Conservation (phyloP, 2,888 invertebrate genomes). For the Zaprionus lineosus region DNA sequence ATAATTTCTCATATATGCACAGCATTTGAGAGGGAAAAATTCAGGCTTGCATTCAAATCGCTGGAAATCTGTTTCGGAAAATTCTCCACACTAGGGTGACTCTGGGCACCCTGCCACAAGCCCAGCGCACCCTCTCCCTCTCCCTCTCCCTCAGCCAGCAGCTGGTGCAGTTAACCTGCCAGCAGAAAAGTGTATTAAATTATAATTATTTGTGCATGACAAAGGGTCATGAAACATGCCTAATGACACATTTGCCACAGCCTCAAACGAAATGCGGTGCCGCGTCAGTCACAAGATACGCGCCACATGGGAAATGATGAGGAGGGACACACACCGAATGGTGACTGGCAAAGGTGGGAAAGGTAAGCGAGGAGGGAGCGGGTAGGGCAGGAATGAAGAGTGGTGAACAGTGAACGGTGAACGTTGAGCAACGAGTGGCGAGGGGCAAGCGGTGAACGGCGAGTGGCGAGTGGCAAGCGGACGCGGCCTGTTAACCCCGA, state of each 20-base stretch:
- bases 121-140: background rate
- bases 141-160: background rate
- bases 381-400: background rate
- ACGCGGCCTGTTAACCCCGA: slow-evolving; percentile 13
- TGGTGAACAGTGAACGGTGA: too few relatives aligned
- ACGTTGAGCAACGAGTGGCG: too few relatives aligned
- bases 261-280: slow-evolving; percentile 59
- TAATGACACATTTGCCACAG: slow-evolving; percentile 81
- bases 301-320: too few relatives aligned
- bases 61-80: slow-evolving; percentile 40
- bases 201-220: slow-evolving; percentile 82
- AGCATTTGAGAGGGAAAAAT: slow-evolving; percentile 15
- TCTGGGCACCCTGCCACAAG: background rate
- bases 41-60: slow-evolving; percentile 33
- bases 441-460: too few relatives aligned
- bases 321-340: too few relatives aligned
- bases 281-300: slow-evolving; percentile 19
- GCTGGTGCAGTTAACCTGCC: slow-evolving; percentile 53
- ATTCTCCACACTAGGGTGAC: slow-evolving; percentile 52
- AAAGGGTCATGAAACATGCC: slow-evolving; percentile 80
- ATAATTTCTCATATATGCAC: background rate
- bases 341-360: background rate
- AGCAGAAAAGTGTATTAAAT: slow-evolving; percentile 79
- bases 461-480: background rate
- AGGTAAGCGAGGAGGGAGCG: background rate